Conservation (phyloP, 2,888 invertebrate genomes). For the Cryptophagus acutangulus region DNA sequence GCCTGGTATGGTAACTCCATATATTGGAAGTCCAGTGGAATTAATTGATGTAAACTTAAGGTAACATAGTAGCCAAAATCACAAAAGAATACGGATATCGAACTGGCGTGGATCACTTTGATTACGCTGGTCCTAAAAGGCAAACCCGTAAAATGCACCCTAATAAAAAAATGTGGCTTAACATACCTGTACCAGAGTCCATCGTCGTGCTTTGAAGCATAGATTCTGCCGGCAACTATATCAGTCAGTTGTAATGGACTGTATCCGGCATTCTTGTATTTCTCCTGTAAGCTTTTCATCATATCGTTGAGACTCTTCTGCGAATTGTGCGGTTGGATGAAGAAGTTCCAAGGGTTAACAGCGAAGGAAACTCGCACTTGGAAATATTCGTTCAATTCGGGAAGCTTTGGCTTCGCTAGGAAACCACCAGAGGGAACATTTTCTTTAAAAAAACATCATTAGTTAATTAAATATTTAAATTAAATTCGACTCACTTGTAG, state of each 20-base stretch:
- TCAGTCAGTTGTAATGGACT: constrained; percentile 44
- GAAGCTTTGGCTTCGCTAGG: constrained; percentile 47
- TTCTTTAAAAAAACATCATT: constrained; percentile 16
- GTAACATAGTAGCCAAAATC: constrained; percentile 62
- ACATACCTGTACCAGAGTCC: constrained; percentile 69
- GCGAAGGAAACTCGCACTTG: constrained; percentile 71
- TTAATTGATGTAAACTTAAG: constrained; percentile 52
- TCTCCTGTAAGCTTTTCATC: constrained; percentile 63
- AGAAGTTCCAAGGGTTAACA: constrained; percentile 71
- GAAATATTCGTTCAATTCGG: constrained; percentile 55
- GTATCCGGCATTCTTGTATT: constrained; percentile 54
- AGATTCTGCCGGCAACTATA: constrained; percentile 56
- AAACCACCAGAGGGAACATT: constrained; percentile 42
- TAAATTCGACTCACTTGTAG: constrained; percentile 25
- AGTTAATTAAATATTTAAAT: not conserved
- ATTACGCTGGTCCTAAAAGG: constrained; percentile 51
- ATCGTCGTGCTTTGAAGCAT: constrained; percentile 65
- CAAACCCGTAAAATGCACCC: not conserved
- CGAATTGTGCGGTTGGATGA: constrained; percentile 53
- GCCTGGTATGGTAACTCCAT: constrained; percentile 61
- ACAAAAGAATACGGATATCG: constrained; percentile 58
- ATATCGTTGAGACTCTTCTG: constrained; percentile 52
- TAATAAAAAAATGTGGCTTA: not conserved
- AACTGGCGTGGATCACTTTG: constrained; percentile 52
- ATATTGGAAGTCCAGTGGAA: constrained; percentile 54